phyloP scores from a whole-genome alignment of 2,888 invertebrate genomes.

The Pachliopta kotzebuea region DNA sequence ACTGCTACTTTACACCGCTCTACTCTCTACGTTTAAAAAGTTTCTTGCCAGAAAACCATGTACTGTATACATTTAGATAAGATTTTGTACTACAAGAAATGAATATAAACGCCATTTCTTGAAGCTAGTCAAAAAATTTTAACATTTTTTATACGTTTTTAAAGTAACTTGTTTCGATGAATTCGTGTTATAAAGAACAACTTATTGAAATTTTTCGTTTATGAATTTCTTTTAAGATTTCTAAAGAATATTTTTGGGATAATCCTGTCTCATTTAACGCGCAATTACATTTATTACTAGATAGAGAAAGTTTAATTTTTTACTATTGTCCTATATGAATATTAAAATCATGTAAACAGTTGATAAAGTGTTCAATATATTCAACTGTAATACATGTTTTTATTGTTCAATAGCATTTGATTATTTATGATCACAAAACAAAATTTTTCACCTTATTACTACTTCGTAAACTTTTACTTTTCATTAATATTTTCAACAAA shows the following conservation, averaged over 20 bases:
- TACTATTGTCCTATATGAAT: neutral
- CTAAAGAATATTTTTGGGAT: too few species aligned
- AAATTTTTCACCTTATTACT: neutral
- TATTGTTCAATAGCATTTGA: neutral
- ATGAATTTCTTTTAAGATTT: too few species aligned
- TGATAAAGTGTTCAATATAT: neutral
- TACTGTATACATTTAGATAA: slow-evolving; percentile 34
- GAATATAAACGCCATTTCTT: slow-evolving; percentile 24
- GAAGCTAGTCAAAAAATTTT: slow-evolving; percentile 28
- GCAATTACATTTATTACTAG: too few species aligned
- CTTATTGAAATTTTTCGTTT: neutral
- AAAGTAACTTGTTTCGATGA: neutral
- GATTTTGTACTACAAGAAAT: neutral
- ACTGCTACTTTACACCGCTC: slow-evolving; percentile 41
- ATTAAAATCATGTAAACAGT: neutral
- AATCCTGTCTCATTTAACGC: too few species aligned
- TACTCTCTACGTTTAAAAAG: slow-evolving; percentile 58
- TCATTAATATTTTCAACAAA: neutral
- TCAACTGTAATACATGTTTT: neutral
- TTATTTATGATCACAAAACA: neutral
- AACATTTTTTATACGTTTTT: slow-evolving; percentile 23
- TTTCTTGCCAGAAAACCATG: slow-evolving; percentile 66
- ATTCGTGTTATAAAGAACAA: neutral
- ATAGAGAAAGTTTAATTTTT: neutral
- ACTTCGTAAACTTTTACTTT: neutral